phyloP scores from a whole-genome alignment of 2,113 vertebrate species.

The Rhegmatorhina hoffmannsi region DNA sequence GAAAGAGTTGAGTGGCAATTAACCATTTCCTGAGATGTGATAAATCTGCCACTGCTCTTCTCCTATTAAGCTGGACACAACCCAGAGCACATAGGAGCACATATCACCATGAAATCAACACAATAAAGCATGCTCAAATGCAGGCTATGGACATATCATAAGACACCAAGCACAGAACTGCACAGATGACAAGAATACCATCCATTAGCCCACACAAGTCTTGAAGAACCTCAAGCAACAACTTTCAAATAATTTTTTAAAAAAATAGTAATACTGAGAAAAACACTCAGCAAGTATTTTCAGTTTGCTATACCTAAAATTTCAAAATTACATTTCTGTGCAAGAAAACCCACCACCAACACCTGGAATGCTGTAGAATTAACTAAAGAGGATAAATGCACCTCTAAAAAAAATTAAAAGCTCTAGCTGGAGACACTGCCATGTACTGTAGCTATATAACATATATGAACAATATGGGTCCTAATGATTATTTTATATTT shows the following conservation, averaged over 20 bases:
- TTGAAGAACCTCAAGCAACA: not conserved
- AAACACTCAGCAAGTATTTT: not conserved
- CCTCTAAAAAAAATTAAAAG: not conserved
- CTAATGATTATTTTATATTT: not conserved
- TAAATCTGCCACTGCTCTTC: constrained; percentile 26
- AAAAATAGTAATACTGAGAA: not conserved
- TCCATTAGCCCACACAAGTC: not conserved
- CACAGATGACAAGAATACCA: not conserved
- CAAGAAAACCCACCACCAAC: not conserved
- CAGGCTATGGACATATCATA: not conserved
- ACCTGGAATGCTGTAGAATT: not conserved
- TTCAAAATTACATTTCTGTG: not conserved
- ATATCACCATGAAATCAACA: not conserved
- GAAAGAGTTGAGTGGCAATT: constrained; percentile 22
- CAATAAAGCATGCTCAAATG: not conserved
- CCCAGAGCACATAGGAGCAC: not conserved
- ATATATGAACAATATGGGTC: not conserved
- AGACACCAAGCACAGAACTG: not conserved
- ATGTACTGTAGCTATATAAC: not conserved
- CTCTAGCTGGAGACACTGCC: not conserved
- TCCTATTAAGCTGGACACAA: not conserved
- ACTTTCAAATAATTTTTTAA: not conserved
- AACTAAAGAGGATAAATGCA: not conserved
- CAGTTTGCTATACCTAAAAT: not conserved
- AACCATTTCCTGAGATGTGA: constrained; percentile 30